Evolutionary conservation across 2,797 vertebrate genomes (phyloP).

Genomic region (Loris lydekkerianus): DNA sequence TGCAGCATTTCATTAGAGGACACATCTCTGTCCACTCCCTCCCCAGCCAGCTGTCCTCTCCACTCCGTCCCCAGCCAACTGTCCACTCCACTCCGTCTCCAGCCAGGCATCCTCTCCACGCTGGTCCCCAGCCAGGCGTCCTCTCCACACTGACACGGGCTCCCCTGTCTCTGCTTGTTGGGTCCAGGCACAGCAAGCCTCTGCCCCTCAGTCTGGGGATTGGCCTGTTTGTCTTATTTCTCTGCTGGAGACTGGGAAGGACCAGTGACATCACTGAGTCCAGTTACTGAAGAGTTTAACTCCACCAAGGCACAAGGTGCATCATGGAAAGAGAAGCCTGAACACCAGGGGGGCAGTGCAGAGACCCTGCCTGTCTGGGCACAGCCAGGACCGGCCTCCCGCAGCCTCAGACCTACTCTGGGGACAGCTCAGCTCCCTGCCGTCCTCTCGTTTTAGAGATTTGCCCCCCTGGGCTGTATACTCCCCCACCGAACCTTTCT

Average conservation of each 20-base stretch:
- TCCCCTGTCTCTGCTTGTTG: too few species aligned
- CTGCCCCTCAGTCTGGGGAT: neutral
- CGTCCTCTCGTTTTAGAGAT: neutral
- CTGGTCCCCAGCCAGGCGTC: too few species aligned
- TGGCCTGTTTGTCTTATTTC: conserved; percentile 2
- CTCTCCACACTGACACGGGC: too few species aligned
- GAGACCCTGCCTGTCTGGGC: too few species aligned
- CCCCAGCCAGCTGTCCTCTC: neutral
- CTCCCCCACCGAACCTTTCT: neutral
- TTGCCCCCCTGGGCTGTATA: accelerated
- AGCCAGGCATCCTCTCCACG: too few species aligned
- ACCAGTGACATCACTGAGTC: neutral
- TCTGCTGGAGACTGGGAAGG: conserved; percentile 14
- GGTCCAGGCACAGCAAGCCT: neutral
- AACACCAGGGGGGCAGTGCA: accelerated
- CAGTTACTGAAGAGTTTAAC: accelerated
- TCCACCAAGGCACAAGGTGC: neutral
- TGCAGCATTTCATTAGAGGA: neutral
- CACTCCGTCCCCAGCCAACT: neutral
- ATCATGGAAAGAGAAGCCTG: neutral
- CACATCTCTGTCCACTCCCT: too few species aligned
- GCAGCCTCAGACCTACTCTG: neutral
- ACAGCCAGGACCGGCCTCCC: too few species aligned
- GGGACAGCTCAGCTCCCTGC: neutral
- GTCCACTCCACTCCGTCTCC: too few species aligned